Percentiles rank a stretch among this genome's conserved stretches.
phyloP scores from a whole-genome alignment of 2,113 vertebrate genomes.

The Uria aalge region DNA sequence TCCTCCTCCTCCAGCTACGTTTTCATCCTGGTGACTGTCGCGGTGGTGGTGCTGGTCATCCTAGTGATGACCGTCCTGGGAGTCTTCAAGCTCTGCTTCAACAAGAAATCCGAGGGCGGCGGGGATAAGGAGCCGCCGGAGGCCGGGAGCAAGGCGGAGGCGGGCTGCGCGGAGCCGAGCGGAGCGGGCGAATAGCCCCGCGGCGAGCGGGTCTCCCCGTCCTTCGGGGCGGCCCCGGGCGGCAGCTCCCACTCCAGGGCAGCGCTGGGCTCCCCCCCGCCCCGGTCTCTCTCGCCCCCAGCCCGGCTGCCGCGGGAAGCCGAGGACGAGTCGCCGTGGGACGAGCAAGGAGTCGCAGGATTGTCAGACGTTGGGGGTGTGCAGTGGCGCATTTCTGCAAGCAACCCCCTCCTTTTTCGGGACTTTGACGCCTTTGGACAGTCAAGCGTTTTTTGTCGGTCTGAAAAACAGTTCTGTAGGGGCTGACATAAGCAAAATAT shows the following conservation, averaged over 20 bases:
- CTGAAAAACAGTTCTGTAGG: background rate
- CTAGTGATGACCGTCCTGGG: conserved; percentile 69
- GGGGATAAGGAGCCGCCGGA: background rate
- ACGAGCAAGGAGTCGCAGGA: background rate
- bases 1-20: conserved; percentile 52
- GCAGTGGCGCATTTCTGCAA: background rate
- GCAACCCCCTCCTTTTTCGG: background rate
- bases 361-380: fast-evolving
- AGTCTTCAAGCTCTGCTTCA: conserved; percentile 71
- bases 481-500: background rate
- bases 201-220: background rate
- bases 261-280: background rate
- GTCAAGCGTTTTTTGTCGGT: background rate
- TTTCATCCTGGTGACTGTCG: conserved; percentile 69
- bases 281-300: background rate
- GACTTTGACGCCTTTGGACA: background rate
- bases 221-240: background rate
- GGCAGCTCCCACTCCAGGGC: background rate
- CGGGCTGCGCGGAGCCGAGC: background rate
- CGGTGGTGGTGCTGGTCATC: conserved; percentile 67
- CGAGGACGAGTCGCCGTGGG: background rate
- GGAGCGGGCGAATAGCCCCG: background rate
- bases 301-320: background rate
- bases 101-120: background rate
- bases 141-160: background rate